Evolutionary conservation across 2,888 invertebrate genomes (phyloP).

Genomic region (Drosophila acutilabella): DNA sequence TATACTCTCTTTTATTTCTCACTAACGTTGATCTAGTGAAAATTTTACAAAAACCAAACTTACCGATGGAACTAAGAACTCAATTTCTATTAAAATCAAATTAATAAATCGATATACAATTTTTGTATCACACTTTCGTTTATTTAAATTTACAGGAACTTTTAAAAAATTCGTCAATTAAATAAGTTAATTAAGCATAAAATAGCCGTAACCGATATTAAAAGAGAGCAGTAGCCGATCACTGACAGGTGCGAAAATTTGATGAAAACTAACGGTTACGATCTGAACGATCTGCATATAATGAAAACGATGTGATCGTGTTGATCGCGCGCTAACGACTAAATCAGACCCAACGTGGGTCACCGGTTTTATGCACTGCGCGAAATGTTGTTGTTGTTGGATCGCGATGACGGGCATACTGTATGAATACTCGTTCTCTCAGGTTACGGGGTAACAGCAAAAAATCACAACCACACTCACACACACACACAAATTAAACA

Average conservation of each 20-base stretch:
- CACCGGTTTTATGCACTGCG: slow-evolving; percentile 83
- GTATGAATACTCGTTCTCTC: slow-evolving; percentile 58
- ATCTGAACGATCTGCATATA: slow-evolving; percentile 22
- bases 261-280: slow-evolving; percentile 20
- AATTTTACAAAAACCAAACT: slow-evolving; percentile 25
- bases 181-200: neutral
- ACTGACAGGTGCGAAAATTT: slow-evolving; percentile 36
- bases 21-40: slow-evolving; percentile 14
- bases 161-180: slow-evolving; percentile 4
- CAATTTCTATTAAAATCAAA: slow-evolving; percentile 2
- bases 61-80: slow-evolving; percentile 43
- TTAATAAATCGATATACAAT: neutral
- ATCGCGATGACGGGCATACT: slow-evolving; percentile 38
- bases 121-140: slow-evolving; percentile 13
- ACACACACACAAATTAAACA: slow-evolving; percentile 11
- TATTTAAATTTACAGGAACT: neutral
- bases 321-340: slow-evolving; percentile 85
- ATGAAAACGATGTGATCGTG: slow-evolving; percentile 80
- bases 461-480: slow-evolving; percentile 24
- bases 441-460: slow-evolving; percentile 10
- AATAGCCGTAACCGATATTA: slow-evolving; percentile 11
- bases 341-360: slow-evolving; percentile 81
- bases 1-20: slow-evolving; percentile 1
- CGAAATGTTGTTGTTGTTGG: slow-evolving; percentile 52
- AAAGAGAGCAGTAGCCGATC: slow-evolving; percentile 1